Evolutionary conservation across 2,113 vertebrate species (phyloP), one percentile per base, ranked within the genome.

Genomic region (Gymnobelideus leadbeateri): DNA sequence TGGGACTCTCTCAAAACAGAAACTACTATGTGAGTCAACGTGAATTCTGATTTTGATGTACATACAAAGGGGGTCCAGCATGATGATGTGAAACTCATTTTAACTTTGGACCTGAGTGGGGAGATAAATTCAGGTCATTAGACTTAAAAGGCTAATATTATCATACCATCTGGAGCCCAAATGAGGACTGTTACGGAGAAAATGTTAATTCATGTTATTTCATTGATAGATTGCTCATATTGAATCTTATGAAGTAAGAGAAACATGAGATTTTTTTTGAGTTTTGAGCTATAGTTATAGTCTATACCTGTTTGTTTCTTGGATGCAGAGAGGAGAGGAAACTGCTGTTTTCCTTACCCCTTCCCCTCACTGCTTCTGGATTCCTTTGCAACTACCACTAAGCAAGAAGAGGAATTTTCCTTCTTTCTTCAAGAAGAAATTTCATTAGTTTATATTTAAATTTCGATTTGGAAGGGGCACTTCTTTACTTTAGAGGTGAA

Each of bases 101-200:
- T 46, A 28, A 28, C 91, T 89, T 53, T 77, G 90, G 95, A 53
- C 23, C 19, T 92, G 21, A 8, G 1, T 92, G 24, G 10, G 57
- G 49, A 96, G 90, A 94, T 53, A 91, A 49, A 49, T 89, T 43
- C 52, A 31, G 25, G 24, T 92, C 57, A 93, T 14, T 91, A 96
- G 55, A 43, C 46, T 89, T 89, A 31, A 91, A 93, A 53, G 26
- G 14, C 51, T 91, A 46, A n/a, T 84, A 92, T 11, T 10, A 84
- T 46, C 10, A 50, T 43, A 28, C 94, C 61, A 50, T 50, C 57
- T 95, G 92, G 77, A 92, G 55, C 54, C 7, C 2, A 95, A 95
- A 53, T 95, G 91, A 95, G 53, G 54, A 90, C 92, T 92, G 50
- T 95, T 95, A 94, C 26, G 68, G 37, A 93, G 53, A 96, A 94